Conservation (phyloP, 2,888 invertebrate genomes). For the Sphaeridia pumilis region DNA sequence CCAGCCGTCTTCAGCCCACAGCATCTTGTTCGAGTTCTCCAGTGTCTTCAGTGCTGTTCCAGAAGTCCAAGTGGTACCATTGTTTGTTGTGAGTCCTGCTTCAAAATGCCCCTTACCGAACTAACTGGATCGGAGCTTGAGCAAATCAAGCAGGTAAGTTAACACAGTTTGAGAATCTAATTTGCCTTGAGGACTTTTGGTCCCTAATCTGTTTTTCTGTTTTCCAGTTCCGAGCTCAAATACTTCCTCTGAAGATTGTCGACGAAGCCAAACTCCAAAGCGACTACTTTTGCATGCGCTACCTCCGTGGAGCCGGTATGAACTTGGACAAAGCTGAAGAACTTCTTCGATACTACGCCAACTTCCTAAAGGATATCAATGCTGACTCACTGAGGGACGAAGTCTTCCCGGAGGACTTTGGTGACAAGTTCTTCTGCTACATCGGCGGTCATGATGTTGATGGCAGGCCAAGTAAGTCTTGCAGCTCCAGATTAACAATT, state of each 20-base stretch:
- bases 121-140: constrained; percentile 1
- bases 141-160: constrained; percentile 4
- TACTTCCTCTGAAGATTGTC: not conserved
- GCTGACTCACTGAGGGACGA: not conserved
- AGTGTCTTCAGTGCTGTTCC: not conserved
- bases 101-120: constrained; percentile 7
- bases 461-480: constrained; percentile 3
- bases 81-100: not conserved
- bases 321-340: constrained; percentile 11
- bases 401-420: constrained; percentile 8
- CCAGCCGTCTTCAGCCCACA: too few relatives aligned
- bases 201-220: not conserved
- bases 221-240: constrained; percentile 3
- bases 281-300: constrained; percentile 10
- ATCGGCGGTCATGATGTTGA: constrained; percentile 6
- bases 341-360: constrained; percentile 8
- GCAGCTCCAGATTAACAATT: too few relatives aligned
- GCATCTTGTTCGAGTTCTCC: too few relatives aligned
- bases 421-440: constrained; percentile 6
- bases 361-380: constrained; percentile 7
- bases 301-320: constrained; percentile 1
- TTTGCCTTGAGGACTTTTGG: not conserved
- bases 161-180: not conserved
- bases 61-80: not conserved
- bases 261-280: not conserved